These are phyloP conservation scores for Sciurus niger DNA, from an alignment of 2,113 vertebrate species.

Conservation along the genomic window DNA sequence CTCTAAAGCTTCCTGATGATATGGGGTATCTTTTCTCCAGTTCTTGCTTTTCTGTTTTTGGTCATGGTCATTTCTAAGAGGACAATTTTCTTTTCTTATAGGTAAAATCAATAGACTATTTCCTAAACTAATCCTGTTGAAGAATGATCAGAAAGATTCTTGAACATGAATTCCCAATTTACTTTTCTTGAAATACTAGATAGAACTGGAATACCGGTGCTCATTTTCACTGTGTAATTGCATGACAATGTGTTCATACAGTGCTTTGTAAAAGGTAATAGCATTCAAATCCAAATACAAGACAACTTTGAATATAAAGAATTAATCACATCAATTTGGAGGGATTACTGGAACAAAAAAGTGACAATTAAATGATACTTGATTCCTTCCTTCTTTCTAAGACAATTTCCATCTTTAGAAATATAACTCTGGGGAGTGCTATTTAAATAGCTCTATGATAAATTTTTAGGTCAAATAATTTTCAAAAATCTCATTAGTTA, in stretches of 20 bases:
- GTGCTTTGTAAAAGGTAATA: conserved; percentile 8
- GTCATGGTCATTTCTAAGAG: not conserved
- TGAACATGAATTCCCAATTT: not conserved
- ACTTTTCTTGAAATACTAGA: not conserved
- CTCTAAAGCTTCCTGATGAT: not conserved
- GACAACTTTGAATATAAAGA: conserved; percentile 34
- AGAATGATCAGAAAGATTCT: not conserved
- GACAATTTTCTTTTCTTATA: not conserved
- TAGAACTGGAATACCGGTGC: not conserved
- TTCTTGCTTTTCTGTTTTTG: not conserved
- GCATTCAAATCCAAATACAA: conserved; percentile 52
- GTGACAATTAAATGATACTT: not conserved
- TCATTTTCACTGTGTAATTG: not conserved
- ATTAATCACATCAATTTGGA: not conserved
- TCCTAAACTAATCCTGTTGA: not conserved
- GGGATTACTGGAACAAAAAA: not conserved
- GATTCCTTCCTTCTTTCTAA: not conserved
- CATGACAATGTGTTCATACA: not conserved
- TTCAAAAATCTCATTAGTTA: not conserved
- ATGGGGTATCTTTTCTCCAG: not conserved
- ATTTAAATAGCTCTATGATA: not conserved
- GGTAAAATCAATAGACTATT: not conserved
- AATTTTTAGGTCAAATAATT: not conserved
- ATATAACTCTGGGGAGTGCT: not conserved
- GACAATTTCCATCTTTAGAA: conserved; percentile 6